Base-by-base conservation (phyloP, 2,888 invertebrate genomes). In the Eilema depressum region DNA sequence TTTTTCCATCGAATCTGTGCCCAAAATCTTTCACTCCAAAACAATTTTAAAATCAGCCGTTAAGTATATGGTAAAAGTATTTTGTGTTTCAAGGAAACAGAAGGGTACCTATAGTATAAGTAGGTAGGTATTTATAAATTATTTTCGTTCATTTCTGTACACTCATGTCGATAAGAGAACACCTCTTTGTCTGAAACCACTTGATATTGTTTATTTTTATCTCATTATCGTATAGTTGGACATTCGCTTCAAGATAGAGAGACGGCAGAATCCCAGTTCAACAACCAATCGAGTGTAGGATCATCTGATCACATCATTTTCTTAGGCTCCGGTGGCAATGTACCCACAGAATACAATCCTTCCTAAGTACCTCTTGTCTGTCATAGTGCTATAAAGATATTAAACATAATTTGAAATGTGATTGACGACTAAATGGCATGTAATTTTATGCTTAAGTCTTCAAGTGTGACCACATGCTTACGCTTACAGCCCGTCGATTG, bases 111-210 rank as follows among this genome's bases (percentile, higher is more conserved):
- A 17, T 17, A n/a, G n/a, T 20, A 53, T 10, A 53, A 53, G 53
- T 53, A 53, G n/a, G 17, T 47, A 47, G 7, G 47, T 47, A 47
- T 47, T 47, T 47, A 47, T 20, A 41, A 47, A 47, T 47, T 20
- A 47, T 47, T 47, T 47, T 20, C 5, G 47, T 47, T 20, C 20
- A 53, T 53, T 53, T 53, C 10, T 53, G 53, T 53, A 53, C 8
- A 53, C 53, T 53, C 53, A 53, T n/a, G 53, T 53, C n/a, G 53
- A 53, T 53, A 53, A 53, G 53, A 53, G 53, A 53, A n/a, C 20
- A 53, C 53, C 10, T 17, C 53, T n/a, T 53, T 53, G 53, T 53
- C 2, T 53, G 2, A n/a, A 53, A n/a, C 53, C 53, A 53, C 53
- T 53, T 53, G 53, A 53, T 7, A 47, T 20, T 47, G 47, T 47